phyloP scores from a whole-genome alignment of 2,888 invertebrate genomes.

The Pollenia amentaria region DNA sequence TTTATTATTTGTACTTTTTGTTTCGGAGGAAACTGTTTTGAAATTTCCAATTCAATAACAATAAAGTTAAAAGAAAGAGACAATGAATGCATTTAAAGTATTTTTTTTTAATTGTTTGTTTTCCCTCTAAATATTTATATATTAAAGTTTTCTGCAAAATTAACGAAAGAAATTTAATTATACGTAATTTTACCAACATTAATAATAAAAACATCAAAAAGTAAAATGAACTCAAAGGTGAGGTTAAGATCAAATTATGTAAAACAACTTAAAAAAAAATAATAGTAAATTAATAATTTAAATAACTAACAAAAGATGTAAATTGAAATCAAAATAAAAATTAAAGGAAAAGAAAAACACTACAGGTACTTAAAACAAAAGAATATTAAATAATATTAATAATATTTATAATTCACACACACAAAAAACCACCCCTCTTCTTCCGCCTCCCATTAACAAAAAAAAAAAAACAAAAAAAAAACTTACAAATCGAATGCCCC shows the following conservation, averaged over 20 bases:
- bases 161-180: conserved; percentile 44
- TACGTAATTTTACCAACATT: conserved; percentile 67
- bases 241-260: conserved; percentile 61
- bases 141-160: conserved; percentile 5
- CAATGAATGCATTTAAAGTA: conserved; percentile 46
- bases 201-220: conserved; percentile 33
- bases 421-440: conserved; percentile 21
- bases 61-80: conserved; percentile 9
- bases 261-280: conserved; percentile 37
- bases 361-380: conserved; percentile 65
- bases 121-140: neutral
- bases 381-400: conserved; percentile 18
- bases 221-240: neutral
- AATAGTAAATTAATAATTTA: conserved; percentile 5
- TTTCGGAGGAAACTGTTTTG: neutral
- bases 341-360: conserved; percentile 30
- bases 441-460: conserved; percentile 13
- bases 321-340: conserved; percentile 58
- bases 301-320: conserved; percentile 42
- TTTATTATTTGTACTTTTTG: neutral
- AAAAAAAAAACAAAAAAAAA: conserved; percentile 45
- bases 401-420: conserved; percentile 44
- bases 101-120: conserved; percentile 25
- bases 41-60: neutral
- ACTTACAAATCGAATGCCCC: neutral